phyloP scores from a whole-genome alignment of 2,113 vertebrate species.

The Symphodus melops region DNA sequence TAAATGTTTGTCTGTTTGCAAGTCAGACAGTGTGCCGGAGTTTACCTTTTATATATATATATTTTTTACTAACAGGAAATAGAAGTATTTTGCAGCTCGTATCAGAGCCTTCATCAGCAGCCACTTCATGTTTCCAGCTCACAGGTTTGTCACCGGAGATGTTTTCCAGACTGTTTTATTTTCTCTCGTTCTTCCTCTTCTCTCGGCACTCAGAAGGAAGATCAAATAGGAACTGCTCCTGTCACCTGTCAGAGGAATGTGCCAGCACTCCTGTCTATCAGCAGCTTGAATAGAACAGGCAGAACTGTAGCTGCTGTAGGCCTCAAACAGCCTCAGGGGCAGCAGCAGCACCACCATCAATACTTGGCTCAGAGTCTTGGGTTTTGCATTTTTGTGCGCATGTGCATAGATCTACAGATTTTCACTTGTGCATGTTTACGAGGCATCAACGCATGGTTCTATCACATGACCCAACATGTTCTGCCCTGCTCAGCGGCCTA shows the following conservation, averaged over 20 bases:
- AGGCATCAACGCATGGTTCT: constrained; percentile 63
- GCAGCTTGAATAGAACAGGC: constrained; percentile 64
- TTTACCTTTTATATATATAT: no score
- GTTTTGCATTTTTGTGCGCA: constrained; percentile 1
- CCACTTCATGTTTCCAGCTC: constrained; percentile 16
- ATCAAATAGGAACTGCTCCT: constrained; percentile 78
- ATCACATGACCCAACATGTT: constrained; percentile 82
- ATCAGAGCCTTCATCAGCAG: constrained; percentile 3
- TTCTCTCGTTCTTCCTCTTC: constrained; percentile 77
- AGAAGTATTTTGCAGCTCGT: constrained; percentile 4
- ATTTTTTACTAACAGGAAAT: neutral
- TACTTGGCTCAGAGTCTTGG: constrained; percentile 39
- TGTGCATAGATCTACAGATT: constrained; percentile 21
- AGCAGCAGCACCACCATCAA: constrained; percentile 51
- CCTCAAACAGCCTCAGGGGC: constrained; percentile 59
- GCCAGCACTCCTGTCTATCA: constrained; percentile 76
- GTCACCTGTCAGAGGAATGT: constrained; percentile 84
- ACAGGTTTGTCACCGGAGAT: constrained; percentile 32
- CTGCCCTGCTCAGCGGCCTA: constrained; percentile 78
- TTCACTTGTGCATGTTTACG: constrained; percentile 62
- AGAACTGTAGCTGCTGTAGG: constrained; percentile 52
- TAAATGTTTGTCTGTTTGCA: no score
- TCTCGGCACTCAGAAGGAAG: constrained; percentile 76
- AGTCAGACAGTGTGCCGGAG: no score
- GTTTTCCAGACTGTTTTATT: constrained; percentile 41